Evolutionary conservation across 2,113 vertebrate genomes (phyloP), one percentile per base, ranked within the genome.

Genomic region (Tamias sibiricus): DNA sequence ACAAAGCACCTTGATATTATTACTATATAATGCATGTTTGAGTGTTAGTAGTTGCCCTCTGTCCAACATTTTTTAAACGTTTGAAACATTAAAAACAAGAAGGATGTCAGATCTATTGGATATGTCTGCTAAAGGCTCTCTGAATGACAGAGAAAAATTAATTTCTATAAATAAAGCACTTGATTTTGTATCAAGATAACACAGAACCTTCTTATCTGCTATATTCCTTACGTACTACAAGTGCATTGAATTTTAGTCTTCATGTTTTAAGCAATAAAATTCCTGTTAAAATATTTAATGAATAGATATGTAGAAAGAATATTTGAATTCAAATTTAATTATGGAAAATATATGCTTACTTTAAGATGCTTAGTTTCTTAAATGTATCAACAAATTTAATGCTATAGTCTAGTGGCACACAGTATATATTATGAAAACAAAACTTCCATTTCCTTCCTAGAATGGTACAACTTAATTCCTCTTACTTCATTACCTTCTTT

Each of bases 1-100:
- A 87, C 37, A 75, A 79, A 96, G 6, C 94, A 19, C 82, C 66
- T 92, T 89, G 77, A 96, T 87, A 94, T 84, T 82, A 87, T 93
- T 96, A 92, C 49, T 86, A 64, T 93, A 47, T 97, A 95, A 96
- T 84, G 9, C 59, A 84, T 84, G 52, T 94, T 83, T 97, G 30
- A 66, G 57, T 35, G 40, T 91, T 90, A 95, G 72, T 77, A 76
- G 64, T 77, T 72, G 64, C 37, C 19, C 17, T 87, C 37, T 95
- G 20, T 68, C 28, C 5, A 85, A 75, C 42, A 49, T 69, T 82
- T 62, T 79, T 37, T 16, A 24, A 85, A 54, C 83, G 40, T 52
- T 86, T 72, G 20, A 12, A 62, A 91, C 8, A 35, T 77, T 92
- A 79, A 90, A 96, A 96, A 69, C 16, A 86, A 40, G 13, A 87